Evolutionary conservation across 1,140 invertebrate genomes (phyloP).

Genomic region (Pseudomyrmex flavicornis): DNA sequence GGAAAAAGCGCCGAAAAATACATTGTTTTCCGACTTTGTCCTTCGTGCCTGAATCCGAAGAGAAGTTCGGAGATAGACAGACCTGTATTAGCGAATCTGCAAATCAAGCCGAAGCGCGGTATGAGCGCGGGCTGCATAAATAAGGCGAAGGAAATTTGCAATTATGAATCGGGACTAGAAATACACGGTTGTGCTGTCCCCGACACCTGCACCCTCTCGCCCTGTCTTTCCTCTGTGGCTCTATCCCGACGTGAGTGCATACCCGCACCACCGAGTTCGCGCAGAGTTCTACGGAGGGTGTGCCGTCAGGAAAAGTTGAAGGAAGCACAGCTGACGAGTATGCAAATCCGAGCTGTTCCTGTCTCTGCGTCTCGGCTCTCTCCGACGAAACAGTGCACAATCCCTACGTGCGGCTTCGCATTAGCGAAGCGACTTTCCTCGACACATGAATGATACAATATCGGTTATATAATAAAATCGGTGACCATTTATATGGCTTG

Average conservation of each 20-base stretch:
- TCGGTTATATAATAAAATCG: background rate
- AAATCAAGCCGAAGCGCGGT: conserved; percentile 53
- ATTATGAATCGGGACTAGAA: conserved; percentile 85
- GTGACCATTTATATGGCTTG: conserved; percentile 30
- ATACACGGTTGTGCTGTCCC: conserved; percentile 80
- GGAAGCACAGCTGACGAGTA: conserved; percentile 86
- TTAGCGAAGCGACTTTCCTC: conserved; percentile 76
- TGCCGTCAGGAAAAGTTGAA: conserved; percentile 85
- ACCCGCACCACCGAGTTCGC: conserved; percentile 67
- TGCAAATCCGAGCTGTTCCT: conserved; percentile 82
- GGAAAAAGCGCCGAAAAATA: conserved; percentile 23
- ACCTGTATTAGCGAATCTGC: conserved; percentile 50
- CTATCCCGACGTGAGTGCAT: conserved; percentile 69
- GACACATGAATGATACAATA: background rate
- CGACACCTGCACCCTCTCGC: conserved; percentile 56
- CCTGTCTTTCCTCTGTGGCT: conserved; percentile 5
- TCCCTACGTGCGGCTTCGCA: conserved; percentile 77
- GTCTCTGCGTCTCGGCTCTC: conserved; percentile 60
- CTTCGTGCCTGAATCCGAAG: background rate
- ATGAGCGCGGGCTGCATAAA: conserved; percentile 82
- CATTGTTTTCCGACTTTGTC: conserved; percentile 40
- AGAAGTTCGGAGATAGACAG: conserved; percentile 56
- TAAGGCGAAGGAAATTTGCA: conserved; percentile 85
- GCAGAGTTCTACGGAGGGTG: conserved; percentile 71
- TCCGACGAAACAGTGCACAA: conserved; percentile 76